Base-by-base conservation (phyloP, 2,797 vertebrate species). In the Sphenodon punctatus region DNA sequence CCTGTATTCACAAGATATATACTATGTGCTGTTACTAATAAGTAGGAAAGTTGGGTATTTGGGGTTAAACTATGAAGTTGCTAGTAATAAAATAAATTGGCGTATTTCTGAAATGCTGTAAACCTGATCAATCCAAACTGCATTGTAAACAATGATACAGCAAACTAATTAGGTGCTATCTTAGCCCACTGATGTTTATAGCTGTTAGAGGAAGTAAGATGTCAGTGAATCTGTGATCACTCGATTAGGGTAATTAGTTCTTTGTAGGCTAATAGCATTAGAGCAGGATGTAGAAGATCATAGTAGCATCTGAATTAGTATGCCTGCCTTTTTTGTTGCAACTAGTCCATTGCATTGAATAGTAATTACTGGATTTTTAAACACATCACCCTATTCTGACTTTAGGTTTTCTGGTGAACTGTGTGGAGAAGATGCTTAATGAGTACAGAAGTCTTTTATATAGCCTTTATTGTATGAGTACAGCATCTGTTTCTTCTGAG, bases 241-340 rank as follows among this genome's bases (percentile, higher is more conserved):
- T 94, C 92, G 92, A 97, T 96, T 95, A 96, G 96, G 96, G 94
- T 95, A 95, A 96, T 97, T 96, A 96, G 95, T 94, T 94, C 95
- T 95, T 94, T 95, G 94, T 92, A 83, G 96, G 93, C 94, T 97
- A 94, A 96, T 97, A 96, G 95, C 93, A 91, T 95, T 94, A 95
- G 94, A 94, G 90, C 95, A 95, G 96, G 97, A 97, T 97, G 96
- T 97, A 95, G 89, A 88, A 92, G 93, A 88, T 93, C 88, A 90
- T 89, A 82, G 93, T 83, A 89, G 78, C 87, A 76, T 79, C 75
- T 89, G 90, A 90, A 78, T 93, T 84, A 75, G 86, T 72, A 64
- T 55, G 20, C 81, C 71, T 5, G 43, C 59, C 66, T 94, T 94
- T 90, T 95, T 93, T 93, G 93, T 88, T 69, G 91, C 53, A 68